Percentiles rank a stretch among this genome's conserved stretches.
These are phyloP conservation scores for Centropristis striata DNA, from an alignment of 2,113 vertebrate genomes.

Conservation along the genomic window DNA sequence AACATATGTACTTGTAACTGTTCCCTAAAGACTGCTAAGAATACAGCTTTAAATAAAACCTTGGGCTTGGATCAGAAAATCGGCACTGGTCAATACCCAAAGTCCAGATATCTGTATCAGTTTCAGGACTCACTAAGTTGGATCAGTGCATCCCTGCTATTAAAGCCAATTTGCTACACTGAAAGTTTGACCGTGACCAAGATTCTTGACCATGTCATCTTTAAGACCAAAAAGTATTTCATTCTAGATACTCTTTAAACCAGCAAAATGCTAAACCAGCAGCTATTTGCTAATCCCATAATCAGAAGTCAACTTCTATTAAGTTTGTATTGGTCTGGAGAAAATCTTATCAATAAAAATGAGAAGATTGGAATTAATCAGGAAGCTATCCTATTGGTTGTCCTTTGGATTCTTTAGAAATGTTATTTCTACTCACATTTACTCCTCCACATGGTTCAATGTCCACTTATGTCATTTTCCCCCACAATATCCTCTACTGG, in stretches of 20 bases:
- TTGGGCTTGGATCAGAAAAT: too few relatives aligned
- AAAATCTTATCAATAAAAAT: not conserved
- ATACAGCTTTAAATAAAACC: too few relatives aligned
- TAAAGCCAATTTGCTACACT: too few relatives aligned
- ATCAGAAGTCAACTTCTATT: too few relatives aligned
- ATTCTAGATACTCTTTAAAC: not conserved
- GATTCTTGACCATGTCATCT: not conserved
- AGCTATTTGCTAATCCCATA: not conserved
- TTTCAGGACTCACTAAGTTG: too few relatives aligned
- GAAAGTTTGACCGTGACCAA: too few relatives aligned
- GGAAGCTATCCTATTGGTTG: too few relatives aligned
- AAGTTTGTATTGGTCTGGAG: not conserved
- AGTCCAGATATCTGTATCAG: too few relatives aligned
- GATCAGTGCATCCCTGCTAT: too few relatives aligned
- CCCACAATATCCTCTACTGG: not conserved
- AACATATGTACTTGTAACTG: too few relatives aligned
- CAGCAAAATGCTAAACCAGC: not conserved
- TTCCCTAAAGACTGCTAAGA: too few relatives aligned
- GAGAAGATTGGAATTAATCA: not conserved
- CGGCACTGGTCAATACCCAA: too few relatives aligned
- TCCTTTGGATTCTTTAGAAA: not conserved
- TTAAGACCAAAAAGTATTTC: not conserved
- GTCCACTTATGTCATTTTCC: not conserved
- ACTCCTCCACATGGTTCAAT: not conserved
- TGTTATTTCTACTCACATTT: not conserved